Evolutionary conservation across 2,113 vertebrate genomes (phyloP), one percentile per base, ranked within the genome.

Genomic region (Isurus oxyrinchus): DNA sequence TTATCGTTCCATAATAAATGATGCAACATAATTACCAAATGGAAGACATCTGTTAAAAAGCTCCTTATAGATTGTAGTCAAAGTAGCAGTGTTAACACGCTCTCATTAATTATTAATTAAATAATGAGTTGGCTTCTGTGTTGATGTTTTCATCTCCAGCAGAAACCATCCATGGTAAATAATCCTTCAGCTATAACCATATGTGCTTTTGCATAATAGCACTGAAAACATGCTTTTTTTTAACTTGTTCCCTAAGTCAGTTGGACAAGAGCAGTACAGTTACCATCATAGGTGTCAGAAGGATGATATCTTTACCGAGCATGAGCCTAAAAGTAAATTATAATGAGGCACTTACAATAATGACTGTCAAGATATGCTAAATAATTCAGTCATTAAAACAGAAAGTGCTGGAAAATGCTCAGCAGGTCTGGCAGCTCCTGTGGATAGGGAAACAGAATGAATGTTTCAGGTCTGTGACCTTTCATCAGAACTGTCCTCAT

Each of bases 61-160:
- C 19, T 63, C 90, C 35, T 63, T 63, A 0, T 31, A 57, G 86
- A 53, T 57, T 57, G 40, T 16, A 91, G 57, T 61, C 90, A 93
- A n/a, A 35, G 57, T 59, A 40, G n/a, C 16, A 40, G 19, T 40
- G 35, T 40, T 40, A n/a, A 44, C 59, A 7, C 2, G 16, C n/a
- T 40, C 90, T 66, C 59, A 63, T 93, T n/a, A 61, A 93, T 93
- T 93, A 93, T 93, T 91, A 57, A 57, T 63, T 57, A 63, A 93
- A 40, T 93, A 40, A 21, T 93, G 90, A 61, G 14, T n/a, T 91
- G 25, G 55, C 31, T 90, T 88, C 16, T 63, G 35, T 93, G 16
- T n/a, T 63, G 27, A 0, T n/a, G 59, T 40, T 94, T 23, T 10
- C 90, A 66, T 61, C 31, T n/a, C 88, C 25, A 93, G 3, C 14